Base-by-base conservation (phyloP, 2,113 vertebrate species). In the Ailurus styani region DNA sequence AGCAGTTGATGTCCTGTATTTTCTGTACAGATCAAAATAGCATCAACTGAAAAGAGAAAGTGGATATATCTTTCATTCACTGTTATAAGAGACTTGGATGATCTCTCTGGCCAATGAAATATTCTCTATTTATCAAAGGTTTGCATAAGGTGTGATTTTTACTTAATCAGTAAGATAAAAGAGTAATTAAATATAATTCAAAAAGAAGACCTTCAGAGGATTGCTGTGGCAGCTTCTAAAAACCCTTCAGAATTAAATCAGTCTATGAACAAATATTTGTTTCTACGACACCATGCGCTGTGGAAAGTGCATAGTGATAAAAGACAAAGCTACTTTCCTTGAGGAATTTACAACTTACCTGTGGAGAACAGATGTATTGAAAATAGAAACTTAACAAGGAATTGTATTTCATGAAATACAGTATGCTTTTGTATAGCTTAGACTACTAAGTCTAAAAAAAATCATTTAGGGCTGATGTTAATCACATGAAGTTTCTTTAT, bases 181-280 rank as follows among this genome's bases (percentile, higher is more conserved):
- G 29, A 18, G 29, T 73, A 90, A 79, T 93, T 79, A 94, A 73
- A 78, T 25, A 50, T 13, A 66, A 62, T 17, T 92, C 73, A 5
- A 42, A 95, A 90, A 37, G 18, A 78, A 78, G n/a, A 37, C 47
- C 9, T 45, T 94, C 21, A 70, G 42, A 92, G 21, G 17, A 54
- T 42, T 90, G 50, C n/a, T 79, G 7, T 84, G 42, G 37, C 23
- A 25, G 25, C 45, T 72, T 90, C 62, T 96, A 75, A 97, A 90
- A 93, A 21, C 31, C 25, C 2, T 73, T 92, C 42, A 55, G 27
- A 87, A 94, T 81, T 90, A 94, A 98, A 86, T 90, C 91, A 94
- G 45, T 62, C 62, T 81, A 89, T 57, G 52, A 87, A 45, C n/a
- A 93, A 94, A 78, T 83, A 40, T 47, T 90, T 93, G 27, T 34